Conservation (phyloP, 2,888 invertebrate genomes). For the Coleophora deauratella region DNA sequence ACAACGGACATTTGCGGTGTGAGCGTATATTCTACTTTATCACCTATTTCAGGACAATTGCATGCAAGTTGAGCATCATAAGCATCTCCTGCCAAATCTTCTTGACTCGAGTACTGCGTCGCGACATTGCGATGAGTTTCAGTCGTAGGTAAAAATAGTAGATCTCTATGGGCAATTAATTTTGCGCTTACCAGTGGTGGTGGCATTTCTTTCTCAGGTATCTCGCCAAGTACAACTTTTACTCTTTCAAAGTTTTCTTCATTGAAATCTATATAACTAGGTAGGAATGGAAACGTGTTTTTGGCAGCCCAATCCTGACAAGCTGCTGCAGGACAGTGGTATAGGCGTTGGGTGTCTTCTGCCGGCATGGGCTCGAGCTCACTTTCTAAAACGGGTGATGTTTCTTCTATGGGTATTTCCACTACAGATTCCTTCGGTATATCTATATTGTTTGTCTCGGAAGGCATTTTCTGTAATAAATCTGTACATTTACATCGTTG, state of each 20-base stretch:
- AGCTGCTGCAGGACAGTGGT: conserved; percentile 34
- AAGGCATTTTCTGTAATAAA: conserved; percentile 6
- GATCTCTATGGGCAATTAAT: conserved; percentile 28
- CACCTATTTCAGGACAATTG: not conserved
- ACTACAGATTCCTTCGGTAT: not conserved
- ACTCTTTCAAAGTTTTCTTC: conserved; percentile 50
- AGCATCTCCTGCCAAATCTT: conserved; percentile 26
- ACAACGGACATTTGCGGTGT: not conserved
- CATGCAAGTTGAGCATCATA: conserved; percentile 4
- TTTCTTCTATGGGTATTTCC: too few relatives aligned
- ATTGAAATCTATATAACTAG: conserved; percentile 45
- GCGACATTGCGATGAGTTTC: conserved; percentile 36
- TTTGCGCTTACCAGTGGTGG: conserved; percentile 32
- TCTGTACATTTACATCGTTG: conserved; percentile 43
- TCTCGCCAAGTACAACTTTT: conserved; percentile 33
- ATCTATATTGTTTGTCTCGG: not conserved
- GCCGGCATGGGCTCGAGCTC: conserved; percentile 40
- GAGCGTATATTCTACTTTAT: not conserved
- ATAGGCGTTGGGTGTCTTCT: conserved; percentile 34
- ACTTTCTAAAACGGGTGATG: conserved; percentile 11
- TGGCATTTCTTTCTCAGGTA: conserved; percentile 10
- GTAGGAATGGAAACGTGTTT: conserved; percentile 37
- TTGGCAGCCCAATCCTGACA: conserved; percentile 33
- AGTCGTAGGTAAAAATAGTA: conserved; percentile 44
- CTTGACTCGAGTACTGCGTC: conserved; percentile 57